phyloP scores from a whole-genome alignment of 2,888 invertebrate species.

The Amblyteles armatorius region DNA sequence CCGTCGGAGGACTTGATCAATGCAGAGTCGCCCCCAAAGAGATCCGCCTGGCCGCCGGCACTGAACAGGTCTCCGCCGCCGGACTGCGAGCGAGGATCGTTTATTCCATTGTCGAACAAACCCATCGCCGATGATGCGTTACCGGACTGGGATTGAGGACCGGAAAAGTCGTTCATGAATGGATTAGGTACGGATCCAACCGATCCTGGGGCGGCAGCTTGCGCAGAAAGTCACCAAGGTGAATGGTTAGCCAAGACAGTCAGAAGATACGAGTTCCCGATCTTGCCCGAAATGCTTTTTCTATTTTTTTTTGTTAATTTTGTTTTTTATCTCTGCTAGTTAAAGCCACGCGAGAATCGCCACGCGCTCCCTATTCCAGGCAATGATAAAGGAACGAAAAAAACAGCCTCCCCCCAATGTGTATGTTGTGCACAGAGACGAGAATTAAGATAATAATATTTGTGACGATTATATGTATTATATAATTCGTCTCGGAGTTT shows the following conservation, averaged over 20 bases:
- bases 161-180: conserved; percentile 87
- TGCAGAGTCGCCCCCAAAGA: conserved; percentile 82
- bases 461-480: conserved; percentile 23
- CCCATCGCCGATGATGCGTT: conserved; percentile 73
- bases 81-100: conserved; percentile 71
- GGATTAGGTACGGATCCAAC: conserved; percentile 86
- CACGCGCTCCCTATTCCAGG: conserved; percentile 1
- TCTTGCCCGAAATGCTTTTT: conserved; percentile 17
- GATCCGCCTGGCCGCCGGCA: conserved; percentile 81
- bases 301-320: background rate
- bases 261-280: background rate
- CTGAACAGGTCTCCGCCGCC: conserved; percentile 81
- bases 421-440: conserved; percentile 40
- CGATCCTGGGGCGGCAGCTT: conserved; percentile 86
- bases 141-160: conserved; percentile 76
- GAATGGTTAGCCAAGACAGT: conserved; percentile 69
- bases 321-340: background rate
- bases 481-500: conserved; percentile 25
- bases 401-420: conserved; percentile 13
- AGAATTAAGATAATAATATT: conserved; percentile 39
- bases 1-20: conserved; percentile 77
- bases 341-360: background rate
- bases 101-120: conserved; percentile 74
- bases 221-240: conserved; percentile 83
- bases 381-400: background rate